Percentiles rank a stretch among this genome's conserved stretches.
These are phyloP conservation scores for Melanotaenia parkinsoni DNA, from an alignment of 2,797 vertebrate genomes.

Conservation along the genomic window DNA sequence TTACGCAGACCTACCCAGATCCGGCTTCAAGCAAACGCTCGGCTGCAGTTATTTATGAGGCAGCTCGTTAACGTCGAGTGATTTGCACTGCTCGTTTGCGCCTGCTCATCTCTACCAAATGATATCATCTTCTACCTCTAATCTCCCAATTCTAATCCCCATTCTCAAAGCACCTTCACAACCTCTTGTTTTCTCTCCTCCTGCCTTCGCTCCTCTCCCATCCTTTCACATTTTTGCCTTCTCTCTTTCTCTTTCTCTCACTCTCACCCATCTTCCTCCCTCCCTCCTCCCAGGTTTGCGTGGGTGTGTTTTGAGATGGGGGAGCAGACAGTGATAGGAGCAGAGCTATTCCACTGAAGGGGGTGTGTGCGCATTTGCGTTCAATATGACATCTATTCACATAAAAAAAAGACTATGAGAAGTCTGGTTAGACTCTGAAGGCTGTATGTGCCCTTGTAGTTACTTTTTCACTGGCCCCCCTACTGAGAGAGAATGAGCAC, in stretches of 20 bases:
- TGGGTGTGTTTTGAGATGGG: conserved; percentile 63
- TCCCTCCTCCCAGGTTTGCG: conserved; percentile 56
- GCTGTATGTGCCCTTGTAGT: conserved; percentile 72
- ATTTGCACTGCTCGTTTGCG: conserved; percentile 85
- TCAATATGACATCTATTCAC: conserved; percentile 69
- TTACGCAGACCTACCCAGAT: conserved; percentile 44
- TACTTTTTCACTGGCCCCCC: conserved; percentile 69
- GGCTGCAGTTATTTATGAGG: conserved; percentile 82
- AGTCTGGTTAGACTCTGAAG: conserved; percentile 74
- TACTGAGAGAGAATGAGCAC: conserved; percentile 67
- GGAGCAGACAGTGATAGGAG: conserved; percentile 52
- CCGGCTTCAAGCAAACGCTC: conserved; percentile 52
- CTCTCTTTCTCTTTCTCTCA: conserved; percentile 16
- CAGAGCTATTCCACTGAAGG: conserved; percentile 54
- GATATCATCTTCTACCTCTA: conserved; percentile 82
- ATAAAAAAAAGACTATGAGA: conserved; percentile 73
- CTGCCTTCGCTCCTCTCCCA: conserved; percentile 28
- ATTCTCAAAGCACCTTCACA: conserved; percentile 56
- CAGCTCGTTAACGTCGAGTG: conserved; percentile 82
- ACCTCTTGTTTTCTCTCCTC: conserved; percentile 50
- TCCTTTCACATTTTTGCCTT: conserved; percentile 27
- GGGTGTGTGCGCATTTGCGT: conserved; percentile 49
- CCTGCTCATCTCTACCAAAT: conserved; percentile 80
- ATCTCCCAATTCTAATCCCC: conserved; percentile 75
- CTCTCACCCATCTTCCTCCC: conserved; percentile 47